Conservation (phyloP, 2,888 invertebrate species). For the Drosophila quinaria region DNA sequence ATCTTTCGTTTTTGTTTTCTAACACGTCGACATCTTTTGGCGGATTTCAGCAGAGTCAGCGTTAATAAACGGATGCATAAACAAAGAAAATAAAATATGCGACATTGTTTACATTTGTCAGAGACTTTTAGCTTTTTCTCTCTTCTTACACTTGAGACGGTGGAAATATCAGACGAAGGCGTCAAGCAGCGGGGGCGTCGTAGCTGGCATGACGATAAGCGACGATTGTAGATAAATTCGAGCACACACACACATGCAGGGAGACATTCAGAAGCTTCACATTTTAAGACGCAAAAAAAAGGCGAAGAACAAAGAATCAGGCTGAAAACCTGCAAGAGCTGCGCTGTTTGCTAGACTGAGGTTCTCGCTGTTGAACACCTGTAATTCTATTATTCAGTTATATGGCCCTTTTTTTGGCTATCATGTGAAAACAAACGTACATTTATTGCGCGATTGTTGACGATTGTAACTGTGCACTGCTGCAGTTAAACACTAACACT, state of each 20-base stretch:
- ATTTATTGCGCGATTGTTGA: slow-evolving; percentile 44
- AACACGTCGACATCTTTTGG: slow-evolving; percentile 44
- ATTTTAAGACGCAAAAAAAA: slow-evolving; percentile 73
- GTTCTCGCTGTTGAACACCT: slow-evolving; percentile 24
- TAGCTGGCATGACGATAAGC: slow-evolving; percentile 64
- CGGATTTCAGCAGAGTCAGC: slow-evolving; percentile 26
- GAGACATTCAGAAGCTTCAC: slow-evolving; percentile 24
- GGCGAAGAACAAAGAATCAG: slow-evolving; percentile 59
- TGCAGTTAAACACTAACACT: slow-evolving; percentile 59
- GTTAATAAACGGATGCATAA: slow-evolving; percentile 25
- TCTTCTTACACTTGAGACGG: slow-evolving; percentile 9
- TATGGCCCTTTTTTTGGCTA: slow-evolving; percentile 51
- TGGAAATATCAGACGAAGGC: slow-evolving; percentile 23
- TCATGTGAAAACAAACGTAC: slow-evolving; percentile 46
- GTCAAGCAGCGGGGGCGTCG: slow-evolving; percentile 38
- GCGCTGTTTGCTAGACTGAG: slow-evolving; percentile 30
- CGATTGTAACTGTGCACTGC: slow-evolving; percentile 76
- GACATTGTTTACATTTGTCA: slow-evolving; percentile 55
- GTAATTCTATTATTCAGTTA: slow-evolving; percentile 44
- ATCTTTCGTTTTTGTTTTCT: not conserved
- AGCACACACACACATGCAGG: slow-evolving; percentile 32
- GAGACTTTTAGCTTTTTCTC: slow-evolving; percentile 6
- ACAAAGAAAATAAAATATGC: slow-evolving; percentile 29
- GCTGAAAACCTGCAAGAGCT: slow-evolving; percentile 7
- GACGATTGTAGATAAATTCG: slow-evolving; percentile 69